Evolutionary conservation across 1,140 invertebrate species (phyloP), one percentile per base, ranked within the genome.

Genomic region (Brachionus koreanus): DNA sequence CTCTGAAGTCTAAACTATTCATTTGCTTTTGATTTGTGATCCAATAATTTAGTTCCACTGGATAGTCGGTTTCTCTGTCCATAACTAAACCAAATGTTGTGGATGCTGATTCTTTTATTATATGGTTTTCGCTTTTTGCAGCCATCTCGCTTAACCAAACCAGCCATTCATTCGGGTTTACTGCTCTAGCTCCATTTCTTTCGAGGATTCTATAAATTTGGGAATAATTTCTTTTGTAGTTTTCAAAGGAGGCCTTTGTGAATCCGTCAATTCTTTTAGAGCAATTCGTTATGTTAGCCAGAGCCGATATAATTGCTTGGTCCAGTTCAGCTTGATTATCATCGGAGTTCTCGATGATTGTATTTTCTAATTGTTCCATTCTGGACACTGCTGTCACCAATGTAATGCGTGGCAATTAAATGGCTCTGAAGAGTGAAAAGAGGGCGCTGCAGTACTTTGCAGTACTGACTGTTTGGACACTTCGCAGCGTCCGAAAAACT

Each of bases 221-320:
- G 12, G 52, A 16, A 25, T 33, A 61, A 61, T 61, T 61, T 19
- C 52, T 61, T 61, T 61, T 23, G 4, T 2, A 61, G 23, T 61
- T 61, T 61, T 61, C 52, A 61, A 61, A 19, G 9, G 52, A 61
- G 23, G 5, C 4, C 16, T 25, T 33, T 16, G n/a, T 61, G 23
- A 61, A 61, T 19, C 52, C 4, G 23, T 61, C 52, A 61, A 19
- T 61, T 61, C 52, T 61, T 61, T 61, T 61, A 61, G 52, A 61
- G 16, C 52, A 61, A 61, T 61, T 61, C 16, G n/a, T 16, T 19
- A 61, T 25, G 16, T 65, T 65, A 2, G 23, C 61, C 12, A 65
- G 61, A 65, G 61, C 61, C 10, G 61, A 65, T 65, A 65, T 29
- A 65, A 65, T 65, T 29, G 61, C 61, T 65, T 65, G 61, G 65